phyloP scores from a whole-genome alignment of 1,140 invertebrate genomes.

The Hyles vespertilio region DNA sequence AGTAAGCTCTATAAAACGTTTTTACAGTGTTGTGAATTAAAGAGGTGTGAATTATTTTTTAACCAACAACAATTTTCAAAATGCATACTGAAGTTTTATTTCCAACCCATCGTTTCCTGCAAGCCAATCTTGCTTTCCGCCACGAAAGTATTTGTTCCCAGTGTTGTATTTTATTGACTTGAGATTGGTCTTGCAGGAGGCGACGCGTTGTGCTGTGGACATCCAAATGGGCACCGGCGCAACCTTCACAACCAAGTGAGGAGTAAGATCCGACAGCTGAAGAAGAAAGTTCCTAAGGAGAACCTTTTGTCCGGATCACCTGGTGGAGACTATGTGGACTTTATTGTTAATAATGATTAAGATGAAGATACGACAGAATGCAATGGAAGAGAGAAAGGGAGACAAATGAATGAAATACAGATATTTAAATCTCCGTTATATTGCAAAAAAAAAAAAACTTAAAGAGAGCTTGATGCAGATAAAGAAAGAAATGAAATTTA shows the following conservation, averaged over 20 bases:
- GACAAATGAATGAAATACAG: no score
- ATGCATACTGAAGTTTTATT: background rate
- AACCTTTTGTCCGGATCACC: conserved; percentile 49
- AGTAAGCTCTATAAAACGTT: background rate
- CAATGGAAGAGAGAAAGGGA: no score
- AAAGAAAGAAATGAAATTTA: no score
- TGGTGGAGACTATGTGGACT: conserved; percentile 55
- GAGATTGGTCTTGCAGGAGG: conserved; percentile 69
- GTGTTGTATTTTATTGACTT: conserved; percentile 12
- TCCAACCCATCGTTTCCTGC: conserved; percentile 32
- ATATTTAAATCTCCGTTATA: no score
- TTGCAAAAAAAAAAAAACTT: no score
- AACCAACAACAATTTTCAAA: no score
- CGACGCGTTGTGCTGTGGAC: conserved; percentile 61
- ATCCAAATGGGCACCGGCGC: conserved; percentile 56
- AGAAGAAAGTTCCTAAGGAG: conserved; percentile 47
- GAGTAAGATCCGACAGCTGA: conserved; percentile 44
- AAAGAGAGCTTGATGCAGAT: no score
- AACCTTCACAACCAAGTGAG: conserved; percentile 48
- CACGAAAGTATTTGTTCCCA: background rate
- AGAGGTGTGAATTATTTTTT: no score
- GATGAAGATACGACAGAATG: background rate
- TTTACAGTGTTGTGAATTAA: background rate
- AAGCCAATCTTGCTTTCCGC: conserved; percentile 39
- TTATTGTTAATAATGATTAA: conserved; percentile 65